Evolutionary conservation across 2,888 invertebrate genomes (phyloP).

Genomic region (Lamellibrachia satsuma): DNA sequence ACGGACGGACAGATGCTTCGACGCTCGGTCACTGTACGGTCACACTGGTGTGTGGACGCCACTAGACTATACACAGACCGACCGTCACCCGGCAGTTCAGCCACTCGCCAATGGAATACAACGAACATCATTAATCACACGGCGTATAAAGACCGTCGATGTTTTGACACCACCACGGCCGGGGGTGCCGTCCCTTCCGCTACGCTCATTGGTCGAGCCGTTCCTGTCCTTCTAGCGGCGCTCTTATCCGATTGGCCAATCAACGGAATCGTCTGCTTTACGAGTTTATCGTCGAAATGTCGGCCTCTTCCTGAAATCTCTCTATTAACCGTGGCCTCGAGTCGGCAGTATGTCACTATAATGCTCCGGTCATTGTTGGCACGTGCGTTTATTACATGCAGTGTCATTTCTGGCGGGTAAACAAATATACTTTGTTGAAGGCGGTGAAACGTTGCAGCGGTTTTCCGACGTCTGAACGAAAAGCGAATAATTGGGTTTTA

Average conservation of each 20-base stretch:
- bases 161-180: background rate
- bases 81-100: background rate
- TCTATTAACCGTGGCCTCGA: background rate
- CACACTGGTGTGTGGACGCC: background rate
- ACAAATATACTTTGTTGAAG: background rate
- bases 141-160: background rate
- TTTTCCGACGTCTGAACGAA: background rate
- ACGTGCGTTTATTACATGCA: slow-evolving; percentile 7
- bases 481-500: background rate
- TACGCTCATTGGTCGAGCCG: background rate
- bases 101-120: background rate
- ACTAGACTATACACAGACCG: background rate
- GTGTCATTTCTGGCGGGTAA: background rate
- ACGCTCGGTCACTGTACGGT: background rate
- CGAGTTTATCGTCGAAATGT: background rate
- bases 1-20: background rate
- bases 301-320: slow-evolving; percentile 3
- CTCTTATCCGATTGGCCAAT: background rate
- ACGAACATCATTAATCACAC: background rate
- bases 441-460: background rate
- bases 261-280: background rate
- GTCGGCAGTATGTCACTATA: background rate
- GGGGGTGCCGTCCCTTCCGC: background rate
- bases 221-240: background rate
- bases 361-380: background rate